phyloP scores from a whole-genome alignment of 2,113 vertebrate genomes.

The Myotis lucifugus region DNA sequence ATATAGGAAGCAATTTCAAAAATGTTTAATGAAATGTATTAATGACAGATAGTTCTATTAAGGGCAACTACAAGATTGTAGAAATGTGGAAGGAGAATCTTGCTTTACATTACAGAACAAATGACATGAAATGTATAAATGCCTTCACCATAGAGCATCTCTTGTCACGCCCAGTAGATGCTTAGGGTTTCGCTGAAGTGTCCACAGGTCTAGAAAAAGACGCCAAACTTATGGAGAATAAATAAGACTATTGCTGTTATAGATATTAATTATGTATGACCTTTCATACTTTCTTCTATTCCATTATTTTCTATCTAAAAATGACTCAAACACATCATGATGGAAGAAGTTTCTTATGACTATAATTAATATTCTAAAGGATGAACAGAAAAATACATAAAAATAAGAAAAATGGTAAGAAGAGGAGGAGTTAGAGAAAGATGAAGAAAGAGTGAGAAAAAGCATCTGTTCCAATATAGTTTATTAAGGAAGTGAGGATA shows the following conservation, averaged over 20 bases:
- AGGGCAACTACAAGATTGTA: not conserved
- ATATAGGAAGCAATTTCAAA: not conserved
- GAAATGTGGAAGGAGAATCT: not conserved
- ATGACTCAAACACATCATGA: not conserved
- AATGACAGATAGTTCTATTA: not conserved
- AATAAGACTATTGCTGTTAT: not conserved
- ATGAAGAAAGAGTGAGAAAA: not conserved
- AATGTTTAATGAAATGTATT: not conserved
- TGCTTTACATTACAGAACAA: not conserved
- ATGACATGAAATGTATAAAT: not conserved
- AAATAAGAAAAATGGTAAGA: not conserved
- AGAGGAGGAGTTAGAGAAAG: not conserved
- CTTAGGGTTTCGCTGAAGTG: not conserved
- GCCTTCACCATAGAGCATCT: not conserved
- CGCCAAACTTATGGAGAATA: not conserved
- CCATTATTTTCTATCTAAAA: not conserved
- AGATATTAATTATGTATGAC: not conserved
- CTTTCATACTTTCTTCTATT: not conserved
- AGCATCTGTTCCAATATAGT: not conserved
- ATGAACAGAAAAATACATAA: not conserved
- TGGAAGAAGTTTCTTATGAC: not conserved
- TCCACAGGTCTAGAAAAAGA: not conserved
- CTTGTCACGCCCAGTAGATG: not conserved
- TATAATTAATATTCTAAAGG: constrained; percentile 23
- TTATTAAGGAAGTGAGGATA: not conserved